Evolutionary conservation across 35 echinoderm and acorn worm genomes (phyloP), one percentile per base, ranked within the genome.

Genomic region (Patiria miniata): DNA sequence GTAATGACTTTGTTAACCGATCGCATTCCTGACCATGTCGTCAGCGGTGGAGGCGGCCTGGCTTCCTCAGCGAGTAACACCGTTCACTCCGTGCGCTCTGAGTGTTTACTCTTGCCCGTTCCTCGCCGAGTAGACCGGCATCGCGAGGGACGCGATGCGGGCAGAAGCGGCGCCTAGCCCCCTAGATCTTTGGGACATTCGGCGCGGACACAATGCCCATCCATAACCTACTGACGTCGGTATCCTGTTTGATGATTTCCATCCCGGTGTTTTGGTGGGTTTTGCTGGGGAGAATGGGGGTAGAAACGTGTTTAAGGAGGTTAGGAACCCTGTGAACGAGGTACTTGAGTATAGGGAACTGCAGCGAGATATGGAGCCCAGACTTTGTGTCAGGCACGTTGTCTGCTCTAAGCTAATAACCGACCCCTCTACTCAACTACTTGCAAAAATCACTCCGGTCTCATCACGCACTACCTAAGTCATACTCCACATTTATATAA

Each of bases 1-100:
- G 65, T 73, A 73, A 73, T 73, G 23, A 73, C 65, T 73, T 73
- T 73, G 65, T 73, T 73, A 73, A 73, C 65, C 8, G 65, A 73
- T 73, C 65, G 65, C 65, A 73, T 73, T 73, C 65, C 65, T 73
- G 2, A 26, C 65, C 65, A 73, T 30, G 34, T 73, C 65, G 34
- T 18, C 65, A 23, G 26, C 65, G 65, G 26, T 73, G 21, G 22
- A 10, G 14, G 26, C 34, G 26, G 30, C 26, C 4, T 4, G 65
- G 23, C 65, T 73, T 36, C 65, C 8, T 28, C 26, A n/a, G 19
- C 65, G 26, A 26, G 23, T 73, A n/a, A 9, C 65, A 30, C 65
- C 23, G 65, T 73, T 36, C 65, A 73, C 29, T 73, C 34, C 29
- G 42, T 47, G n/a, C 57, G 19, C 57, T 1, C 29, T 18, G 21